Conservation (phyloP, 2,113 vertebrate genomes). For the Rhea pennata region DNA sequence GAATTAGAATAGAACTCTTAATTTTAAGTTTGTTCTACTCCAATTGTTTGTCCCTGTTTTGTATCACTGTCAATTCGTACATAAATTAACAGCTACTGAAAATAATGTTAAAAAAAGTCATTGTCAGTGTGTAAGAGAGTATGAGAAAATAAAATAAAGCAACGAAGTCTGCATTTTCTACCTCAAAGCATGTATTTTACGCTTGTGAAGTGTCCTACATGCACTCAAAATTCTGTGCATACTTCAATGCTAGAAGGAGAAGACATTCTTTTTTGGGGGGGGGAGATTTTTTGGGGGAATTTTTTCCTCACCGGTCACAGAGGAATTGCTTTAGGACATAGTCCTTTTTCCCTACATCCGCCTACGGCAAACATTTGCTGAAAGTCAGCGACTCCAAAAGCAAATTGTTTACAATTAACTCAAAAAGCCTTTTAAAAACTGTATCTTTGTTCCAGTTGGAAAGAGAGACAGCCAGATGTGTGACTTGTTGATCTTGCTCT, state of each 20-base stretch:
- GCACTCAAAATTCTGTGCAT: conserved; percentile 26
- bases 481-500: conserved; percentile 61
- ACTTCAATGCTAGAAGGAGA: not conserved
- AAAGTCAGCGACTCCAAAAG: conserved; percentile 45
- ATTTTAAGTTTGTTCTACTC: not conserved
- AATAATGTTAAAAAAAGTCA: not conserved
- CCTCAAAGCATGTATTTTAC: not conserved
- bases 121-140: not conserved
- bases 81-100: not conserved
- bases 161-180: not conserved
- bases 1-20: not conserved
- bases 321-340: conserved; percentile 47
- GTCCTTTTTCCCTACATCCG: conserved; percentile 40
- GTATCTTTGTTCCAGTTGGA: conserved; percentile 70
- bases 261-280: not conserved
- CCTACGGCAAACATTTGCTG: conserved; percentile 60
- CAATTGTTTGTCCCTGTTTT: not conserved
- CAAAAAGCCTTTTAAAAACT: conserved; percentile 54
- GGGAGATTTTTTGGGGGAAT: not conserved
- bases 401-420: conserved; percentile 73
- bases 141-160: not conserved
- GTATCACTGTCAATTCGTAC: not conserved
- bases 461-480: conserved; percentile 62
- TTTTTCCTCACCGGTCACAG: not conserved
- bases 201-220: not conserved